Evolutionary conservation across 2,113 vertebrate species (phyloP).

Genomic region (Charadrius vociferus): DNA sequence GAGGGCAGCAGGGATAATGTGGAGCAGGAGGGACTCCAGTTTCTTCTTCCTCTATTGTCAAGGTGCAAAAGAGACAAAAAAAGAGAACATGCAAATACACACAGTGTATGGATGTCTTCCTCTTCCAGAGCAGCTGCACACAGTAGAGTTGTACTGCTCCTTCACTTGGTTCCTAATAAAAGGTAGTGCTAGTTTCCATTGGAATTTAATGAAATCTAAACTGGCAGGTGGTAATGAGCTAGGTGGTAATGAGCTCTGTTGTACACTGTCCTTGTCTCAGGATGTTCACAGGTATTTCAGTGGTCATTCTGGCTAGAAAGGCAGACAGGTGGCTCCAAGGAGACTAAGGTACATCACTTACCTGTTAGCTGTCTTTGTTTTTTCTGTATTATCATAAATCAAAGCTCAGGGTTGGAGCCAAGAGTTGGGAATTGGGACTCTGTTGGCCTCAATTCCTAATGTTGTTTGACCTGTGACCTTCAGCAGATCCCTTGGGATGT

Average conservation of each 20-base stretch:
- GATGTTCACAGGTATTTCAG: background rate
- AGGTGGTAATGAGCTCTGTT: background rate
- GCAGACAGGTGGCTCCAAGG: background rate
- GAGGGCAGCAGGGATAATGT: background rate
- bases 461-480: background rate
- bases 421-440: background rate
- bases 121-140: background rate
- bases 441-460: background rate
- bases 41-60: background rate
- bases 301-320: background rate
- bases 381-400: background rate
- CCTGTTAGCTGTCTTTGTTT: background rate
- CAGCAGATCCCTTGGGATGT: background rate
- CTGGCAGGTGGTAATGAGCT: background rate
- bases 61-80: background rate
- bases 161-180: background rate
- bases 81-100: background rate
- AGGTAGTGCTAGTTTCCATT: background rate
- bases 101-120: background rate
- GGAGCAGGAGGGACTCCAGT: background rate
- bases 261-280: fast-evolving
- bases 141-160: background rate
- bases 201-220: background rate
- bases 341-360: background rate
- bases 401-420: background rate